A percentile compares a stretch with the other conserved stretches of the same genome.
Conservation (phyloP, 1,140 invertebrate species). For the Archegozetes longisetosus region DNA sequence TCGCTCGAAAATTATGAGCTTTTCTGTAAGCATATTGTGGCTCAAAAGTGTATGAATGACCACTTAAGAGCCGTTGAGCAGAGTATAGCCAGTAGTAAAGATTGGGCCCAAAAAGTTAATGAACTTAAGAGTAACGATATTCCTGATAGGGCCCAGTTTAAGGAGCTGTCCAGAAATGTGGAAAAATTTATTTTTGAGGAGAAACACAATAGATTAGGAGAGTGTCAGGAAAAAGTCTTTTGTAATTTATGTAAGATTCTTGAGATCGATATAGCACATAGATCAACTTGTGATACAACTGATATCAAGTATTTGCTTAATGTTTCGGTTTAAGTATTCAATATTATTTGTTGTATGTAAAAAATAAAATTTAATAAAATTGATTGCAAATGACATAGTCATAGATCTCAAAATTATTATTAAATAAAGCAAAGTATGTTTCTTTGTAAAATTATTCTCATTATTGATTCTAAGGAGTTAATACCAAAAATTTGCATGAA, state of each 20-base stretch:
- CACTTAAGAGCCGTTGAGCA: neutral
- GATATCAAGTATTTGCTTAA: neutral
- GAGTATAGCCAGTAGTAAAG: neutral
- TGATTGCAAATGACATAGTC: no score
- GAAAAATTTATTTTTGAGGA: neutral
- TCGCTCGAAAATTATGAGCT: neutral
- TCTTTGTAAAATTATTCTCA: no score
- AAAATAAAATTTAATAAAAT: no score
- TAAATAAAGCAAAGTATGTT: no score
- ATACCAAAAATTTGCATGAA: no score
- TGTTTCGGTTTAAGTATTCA: neutral
- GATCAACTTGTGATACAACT: neutral
- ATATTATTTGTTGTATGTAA: no score
- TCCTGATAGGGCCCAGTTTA: neutral
- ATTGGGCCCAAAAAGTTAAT: neutral
- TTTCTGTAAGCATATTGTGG: neutral
- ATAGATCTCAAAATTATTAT: no score
- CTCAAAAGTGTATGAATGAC: neutral
- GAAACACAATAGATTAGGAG: neutral
- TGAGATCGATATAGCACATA: neutral
- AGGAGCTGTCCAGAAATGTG: neutral
- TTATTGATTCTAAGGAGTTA: no score
- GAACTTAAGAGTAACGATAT: neutral
- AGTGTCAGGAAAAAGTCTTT: constrained; percentile 1
- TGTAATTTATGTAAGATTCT: neutral